Conservation (phyloP, 2,113 vertebrate genomes). For the Centropristis striata region DNA sequence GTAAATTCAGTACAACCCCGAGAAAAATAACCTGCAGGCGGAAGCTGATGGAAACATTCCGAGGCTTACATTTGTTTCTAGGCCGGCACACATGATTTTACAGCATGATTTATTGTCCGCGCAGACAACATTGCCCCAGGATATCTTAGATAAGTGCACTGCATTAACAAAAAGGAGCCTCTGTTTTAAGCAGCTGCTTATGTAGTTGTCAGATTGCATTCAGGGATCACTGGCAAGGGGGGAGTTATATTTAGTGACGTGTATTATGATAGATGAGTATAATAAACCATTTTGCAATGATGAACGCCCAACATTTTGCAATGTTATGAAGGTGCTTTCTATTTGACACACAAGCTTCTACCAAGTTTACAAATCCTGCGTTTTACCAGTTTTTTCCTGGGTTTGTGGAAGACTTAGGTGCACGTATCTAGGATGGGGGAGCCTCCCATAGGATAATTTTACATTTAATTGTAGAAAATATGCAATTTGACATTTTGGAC, state of each 20-base stretch:
- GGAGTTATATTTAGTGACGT: constrained; percentile 44
- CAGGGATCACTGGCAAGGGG: constrained; percentile 31
- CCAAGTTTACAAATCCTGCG: not conserved
- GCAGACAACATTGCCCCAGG: constrained; percentile 71
- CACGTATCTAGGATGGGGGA: too few relatives aligned
- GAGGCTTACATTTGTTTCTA: constrained; percentile 68
- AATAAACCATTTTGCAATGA: constrained; percentile 28
- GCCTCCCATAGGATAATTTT: too few relatives aligned
- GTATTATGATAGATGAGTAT: constrained; percentile 59
- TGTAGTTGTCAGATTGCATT: constrained; percentile 50
- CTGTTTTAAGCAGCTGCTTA: constrained; percentile 55
- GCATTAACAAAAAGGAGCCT: constrained; percentile 66
- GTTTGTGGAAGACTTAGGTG: too few relatives aligned
- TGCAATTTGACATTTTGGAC: too few relatives aligned
- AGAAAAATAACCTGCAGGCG: constrained; percentile 51
- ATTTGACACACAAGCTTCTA: constrained; percentile 12
- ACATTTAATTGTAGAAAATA: too few relatives aligned
- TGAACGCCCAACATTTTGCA: constrained; percentile 15
- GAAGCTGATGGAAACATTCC: constrained; percentile 67
- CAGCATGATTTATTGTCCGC: constrained; percentile 78
- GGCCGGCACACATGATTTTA: constrained; percentile 59
- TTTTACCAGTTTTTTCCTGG: not conserved
- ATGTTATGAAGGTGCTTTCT: constrained; percentile 13
- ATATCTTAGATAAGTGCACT: constrained; percentile 65
- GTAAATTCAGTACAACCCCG: constrained; percentile 41